phyloP scores from a whole-genome alignment of 2,888 invertebrate genomes.

The Odontothrips loti region DNA sequence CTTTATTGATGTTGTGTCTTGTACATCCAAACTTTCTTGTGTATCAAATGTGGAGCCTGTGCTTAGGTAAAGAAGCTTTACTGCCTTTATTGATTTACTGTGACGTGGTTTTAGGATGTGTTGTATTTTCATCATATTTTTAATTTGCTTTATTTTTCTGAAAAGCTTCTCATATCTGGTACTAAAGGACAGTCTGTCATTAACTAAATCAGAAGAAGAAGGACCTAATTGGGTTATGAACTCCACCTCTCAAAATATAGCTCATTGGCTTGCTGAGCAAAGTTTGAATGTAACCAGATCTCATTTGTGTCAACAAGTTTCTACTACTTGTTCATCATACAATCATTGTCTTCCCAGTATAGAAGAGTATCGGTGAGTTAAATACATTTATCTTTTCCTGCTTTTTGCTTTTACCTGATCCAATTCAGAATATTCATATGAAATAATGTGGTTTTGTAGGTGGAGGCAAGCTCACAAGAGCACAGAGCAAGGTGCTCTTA shows the following conservation, averaged over 20 bases:
- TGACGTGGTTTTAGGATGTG: too few species aligned
- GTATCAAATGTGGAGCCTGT: not conserved
- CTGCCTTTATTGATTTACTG: too few species aligned
- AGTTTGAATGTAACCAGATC: not conserved
- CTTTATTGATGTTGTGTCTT: conserved; percentile 40
- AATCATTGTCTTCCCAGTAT: conserved; percentile 38
- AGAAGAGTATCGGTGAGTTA: conserved; percentile 42
- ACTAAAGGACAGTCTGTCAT: not conserved
- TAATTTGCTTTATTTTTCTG: too few species aligned
- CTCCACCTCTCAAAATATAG: not conserved
- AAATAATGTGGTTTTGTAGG: conserved; percentile 48
- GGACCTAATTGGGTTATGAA: not conserved
- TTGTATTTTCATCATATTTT: too few species aligned
- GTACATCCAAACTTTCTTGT: not conserved
- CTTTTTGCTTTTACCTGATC: not conserved
- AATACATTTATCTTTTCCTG: conserved; percentile 42
- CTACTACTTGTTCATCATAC: not conserved
- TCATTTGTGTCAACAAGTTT: not conserved
- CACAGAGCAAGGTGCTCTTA: conserved; percentile 50
- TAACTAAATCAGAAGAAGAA: not conserved
- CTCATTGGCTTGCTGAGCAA: conserved; percentile 2
- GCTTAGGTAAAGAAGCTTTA: too few species aligned
- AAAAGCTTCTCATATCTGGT: not conserved
- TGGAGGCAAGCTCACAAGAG: conserved; percentile 47
- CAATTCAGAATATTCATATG: conserved; percentile 40